These are phyloP conservation scores for Neelides folsomi DNA, from an alignment of 2,888 invertebrate species.

Conservation along the genomic window DNA sequence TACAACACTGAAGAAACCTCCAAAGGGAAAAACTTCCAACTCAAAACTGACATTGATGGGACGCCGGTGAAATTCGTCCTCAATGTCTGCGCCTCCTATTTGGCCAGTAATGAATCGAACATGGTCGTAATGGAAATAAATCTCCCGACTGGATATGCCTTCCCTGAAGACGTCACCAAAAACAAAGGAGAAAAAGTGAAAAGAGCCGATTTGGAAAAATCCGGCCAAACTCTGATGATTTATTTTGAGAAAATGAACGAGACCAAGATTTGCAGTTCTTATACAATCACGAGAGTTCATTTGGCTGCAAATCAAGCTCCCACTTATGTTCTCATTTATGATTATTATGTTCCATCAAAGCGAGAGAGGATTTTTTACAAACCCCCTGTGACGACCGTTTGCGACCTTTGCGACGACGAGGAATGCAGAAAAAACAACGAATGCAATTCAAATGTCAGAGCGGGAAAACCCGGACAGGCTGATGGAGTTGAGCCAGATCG, in stretches of 20 bases:
- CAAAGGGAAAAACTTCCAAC: background rate
- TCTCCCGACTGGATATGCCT: constrained; percentile 79
- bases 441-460: too few relatives aligned
- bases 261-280: constrained; percentile 61
- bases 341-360: constrained; percentile 70
- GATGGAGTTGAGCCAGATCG: too few relatives aligned
- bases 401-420: too few relatives aligned
- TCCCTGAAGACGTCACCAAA: constrained; percentile 46
- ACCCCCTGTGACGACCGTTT: constrained; percentile 38
- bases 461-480: too few relatives aligned
- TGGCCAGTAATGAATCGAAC: constrained; percentile 45
- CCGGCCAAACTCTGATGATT: constrained; percentile 51
- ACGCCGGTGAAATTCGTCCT: constrained; percentile 1
- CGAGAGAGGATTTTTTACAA: constrained; percentile 70
- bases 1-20: constrained; percentile 16
- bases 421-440: too few relatives aligned
- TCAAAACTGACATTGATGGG: too few relatives aligned
- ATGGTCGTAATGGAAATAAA: constrained; percentile 81
- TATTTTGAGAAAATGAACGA: constrained; percentile 50
- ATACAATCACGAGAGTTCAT: constrained; percentile 65
- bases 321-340: constrained; percentile 68
- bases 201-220: constrained; percentile 55
- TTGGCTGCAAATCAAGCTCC: constrained; percentile 74
- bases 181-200: constrained; percentile 41
- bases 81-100: constrained; percentile 10